Base-by-base conservation (phyloP, 2,113 vertebrate species). In the Excalfactoria chinensis region DNA sequence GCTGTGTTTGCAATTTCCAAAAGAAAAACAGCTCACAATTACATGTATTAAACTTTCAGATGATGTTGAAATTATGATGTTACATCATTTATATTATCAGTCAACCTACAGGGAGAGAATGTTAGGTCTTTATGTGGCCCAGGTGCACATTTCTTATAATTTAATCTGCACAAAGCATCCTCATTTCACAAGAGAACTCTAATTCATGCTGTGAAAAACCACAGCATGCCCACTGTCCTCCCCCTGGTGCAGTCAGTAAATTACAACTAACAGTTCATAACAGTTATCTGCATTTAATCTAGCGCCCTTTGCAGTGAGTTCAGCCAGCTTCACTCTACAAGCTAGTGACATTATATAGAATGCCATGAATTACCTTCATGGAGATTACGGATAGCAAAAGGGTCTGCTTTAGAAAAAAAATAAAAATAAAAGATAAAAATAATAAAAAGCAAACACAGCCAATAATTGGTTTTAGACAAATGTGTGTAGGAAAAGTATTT, bases 191-290 rank as follows among this genome's bases (percentile, higher is more conserved):
- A 93, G 34, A 95, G 84, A 77, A 72, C 48, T 97, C 81, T 93
- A 97, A 97, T 96, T 97, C 91, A 94, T 97, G 94, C 95, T 95
- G 88, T 97, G 97, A 60, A 97, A 97, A 97, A 98, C 96, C 75
- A 93, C 91, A 93, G 91, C 73, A 56, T 95, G 66, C 84, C 92
- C 93, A 90, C 21, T 76, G 41, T 44, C 78, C 40, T 63, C 92
- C 83, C 95, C 84, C 87, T 86, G 86, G 92, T 6, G 23, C 89
- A 91, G 88, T 95, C 95, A 96, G 75, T 97, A 98, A 98, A 98
- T 97, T 98, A 97, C 96, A 96, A 96, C 92, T 96, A 96, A 90
- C 93, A 82, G 95, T 96, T 98, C 96, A 95, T 79, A 96, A 95
- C 91, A 76, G 59, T 97, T 90, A 95, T 96, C 96, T 97, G 67